These are phyloP conservation scores for Astreopora myriophthalma DNA, from an alignment of 64 coral and sea anemone species.

Conservation along the genomic window DNA sequence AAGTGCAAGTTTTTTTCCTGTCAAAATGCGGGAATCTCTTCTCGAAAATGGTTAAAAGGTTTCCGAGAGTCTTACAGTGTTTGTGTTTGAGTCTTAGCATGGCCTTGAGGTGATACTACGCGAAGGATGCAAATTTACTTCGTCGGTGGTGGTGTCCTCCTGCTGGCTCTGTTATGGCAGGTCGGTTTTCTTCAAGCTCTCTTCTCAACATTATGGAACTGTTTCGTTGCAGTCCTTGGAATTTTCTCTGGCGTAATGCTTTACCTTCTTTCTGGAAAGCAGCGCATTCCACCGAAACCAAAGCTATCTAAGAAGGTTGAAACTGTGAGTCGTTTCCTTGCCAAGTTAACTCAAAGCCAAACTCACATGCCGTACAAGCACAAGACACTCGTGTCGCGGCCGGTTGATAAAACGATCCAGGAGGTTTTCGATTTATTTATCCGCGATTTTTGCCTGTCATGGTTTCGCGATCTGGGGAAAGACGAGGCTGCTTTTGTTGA, in stretches of 20 bases:
- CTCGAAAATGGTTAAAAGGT: background rate
- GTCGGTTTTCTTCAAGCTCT: constrained; percentile 77
- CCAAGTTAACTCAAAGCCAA: constrained; percentile 65
- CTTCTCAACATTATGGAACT: constrained; percentile 59
- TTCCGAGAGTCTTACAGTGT: background rate
- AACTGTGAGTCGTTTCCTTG: constrained; percentile 70
- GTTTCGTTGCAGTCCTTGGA: constrained; percentile 69
- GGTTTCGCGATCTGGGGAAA: constrained; percentile 90
- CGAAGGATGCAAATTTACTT: constrained; percentile 61
- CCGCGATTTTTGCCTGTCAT: constrained; percentile 97
- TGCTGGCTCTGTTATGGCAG: constrained; percentile 70
- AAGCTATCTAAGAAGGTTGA: constrained; percentile 51
- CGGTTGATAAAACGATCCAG: constrained; percentile 96
- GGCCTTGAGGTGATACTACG: background rate
- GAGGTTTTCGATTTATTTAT: constrained; percentile 97
- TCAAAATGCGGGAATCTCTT: background rate
- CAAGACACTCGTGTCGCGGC: constrained; percentile 78
- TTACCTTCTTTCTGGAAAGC: constrained; percentile 81
- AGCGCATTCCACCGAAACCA: constrained; percentile 71
- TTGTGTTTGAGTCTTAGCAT: background rate
- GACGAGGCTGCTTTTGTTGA: constrained; percentile 94
- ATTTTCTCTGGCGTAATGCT: constrained; percentile 77
- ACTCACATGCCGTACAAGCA: constrained; percentile 85
- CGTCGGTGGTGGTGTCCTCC: constrained; percentile 16
- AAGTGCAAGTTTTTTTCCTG: background rate